These are phyloP conservation scores for Saxicola maurus DNA, from an alignment of 2,797 vertebrate genomes.

Conservation along the genomic window DNA sequence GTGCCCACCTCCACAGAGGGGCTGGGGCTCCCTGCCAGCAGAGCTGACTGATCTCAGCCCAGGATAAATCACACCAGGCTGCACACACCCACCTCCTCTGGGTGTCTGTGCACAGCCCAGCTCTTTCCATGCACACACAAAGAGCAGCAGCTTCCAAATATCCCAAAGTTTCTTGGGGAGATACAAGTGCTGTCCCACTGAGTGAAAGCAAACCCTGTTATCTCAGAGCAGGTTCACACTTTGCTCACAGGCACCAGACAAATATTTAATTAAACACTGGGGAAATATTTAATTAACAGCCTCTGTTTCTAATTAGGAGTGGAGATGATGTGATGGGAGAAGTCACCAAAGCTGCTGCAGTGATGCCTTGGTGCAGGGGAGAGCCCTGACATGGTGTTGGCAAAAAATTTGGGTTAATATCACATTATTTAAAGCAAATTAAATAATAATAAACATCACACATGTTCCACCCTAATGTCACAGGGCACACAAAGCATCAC, in stretches of 20 bases:
- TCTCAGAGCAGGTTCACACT: neutral
- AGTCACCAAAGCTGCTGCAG: neutral
- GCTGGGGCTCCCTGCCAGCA: neutral
- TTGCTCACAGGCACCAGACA: neutral
- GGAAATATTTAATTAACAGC: neutral
- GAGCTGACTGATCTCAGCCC: neutral
- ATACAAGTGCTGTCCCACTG: rapidly evolving
- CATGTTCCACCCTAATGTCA: neutral
- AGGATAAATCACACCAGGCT: rapidly evolving
- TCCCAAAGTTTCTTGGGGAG: neutral
- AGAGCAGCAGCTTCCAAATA: neutral
- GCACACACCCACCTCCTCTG: neutral
- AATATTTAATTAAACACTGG: neutral
- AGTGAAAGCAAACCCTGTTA: neutral
- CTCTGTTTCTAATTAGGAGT: neutral
- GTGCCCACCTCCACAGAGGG: neutral
- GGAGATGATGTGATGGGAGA: neutral
- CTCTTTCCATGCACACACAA: rapidly evolving
- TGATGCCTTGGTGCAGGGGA: rapidly evolving
- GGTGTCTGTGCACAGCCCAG: rapidly evolving
- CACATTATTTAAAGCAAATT: rapidly evolving
- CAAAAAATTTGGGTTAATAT: neutral
- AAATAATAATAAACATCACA: neutral
- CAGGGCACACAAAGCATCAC: neutral
- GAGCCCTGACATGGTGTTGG: neutral